Conservation (phyloP, 1,140 invertebrate genomes). For the Drosophila elegans region DNA sequence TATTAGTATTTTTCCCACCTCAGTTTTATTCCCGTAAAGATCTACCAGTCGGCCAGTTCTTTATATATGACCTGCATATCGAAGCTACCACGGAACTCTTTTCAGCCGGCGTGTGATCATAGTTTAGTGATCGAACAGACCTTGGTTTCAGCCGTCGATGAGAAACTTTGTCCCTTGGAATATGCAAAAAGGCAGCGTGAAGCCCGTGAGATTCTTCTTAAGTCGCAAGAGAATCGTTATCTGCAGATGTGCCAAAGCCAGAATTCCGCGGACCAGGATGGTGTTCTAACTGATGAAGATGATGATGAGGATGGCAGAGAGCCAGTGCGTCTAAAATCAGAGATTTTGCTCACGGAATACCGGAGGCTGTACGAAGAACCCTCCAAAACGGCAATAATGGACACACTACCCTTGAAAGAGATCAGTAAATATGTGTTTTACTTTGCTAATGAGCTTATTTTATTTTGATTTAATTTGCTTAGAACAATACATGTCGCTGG, state of each 20-base stretch:
- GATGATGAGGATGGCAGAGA: background rate
- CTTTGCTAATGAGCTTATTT: background rate
- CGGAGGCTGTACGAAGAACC: background rate
- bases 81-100: background rate
- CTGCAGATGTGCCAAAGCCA: background rate
- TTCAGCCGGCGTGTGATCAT: background rate
- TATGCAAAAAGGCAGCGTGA: conserved; percentile 15
- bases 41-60: conserved; percentile 4
- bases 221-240: conserved; percentile 1
- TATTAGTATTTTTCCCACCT: background rate
- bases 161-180: background rate
- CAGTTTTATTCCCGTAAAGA: conserved; percentile 11
- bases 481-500: background rate
- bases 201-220: conserved; percentile 7
- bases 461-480: too few species aligned
- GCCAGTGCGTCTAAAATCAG: conserved; percentile 16
- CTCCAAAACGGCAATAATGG: background rate
- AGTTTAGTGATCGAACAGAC: conserved; percentile 9
- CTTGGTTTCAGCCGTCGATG: background rate
- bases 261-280: background rate
- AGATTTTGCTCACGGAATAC: conserved; percentile 10
- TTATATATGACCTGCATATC: conserved; percentile 18
- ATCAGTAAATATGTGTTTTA: background rate
- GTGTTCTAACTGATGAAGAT: background rate
- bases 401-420: background rate